These are phyloP conservation scores for Agelastica alni DNA, from an alignment of 2,888 invertebrate genomes.

Conservation along the genomic window DNA sequence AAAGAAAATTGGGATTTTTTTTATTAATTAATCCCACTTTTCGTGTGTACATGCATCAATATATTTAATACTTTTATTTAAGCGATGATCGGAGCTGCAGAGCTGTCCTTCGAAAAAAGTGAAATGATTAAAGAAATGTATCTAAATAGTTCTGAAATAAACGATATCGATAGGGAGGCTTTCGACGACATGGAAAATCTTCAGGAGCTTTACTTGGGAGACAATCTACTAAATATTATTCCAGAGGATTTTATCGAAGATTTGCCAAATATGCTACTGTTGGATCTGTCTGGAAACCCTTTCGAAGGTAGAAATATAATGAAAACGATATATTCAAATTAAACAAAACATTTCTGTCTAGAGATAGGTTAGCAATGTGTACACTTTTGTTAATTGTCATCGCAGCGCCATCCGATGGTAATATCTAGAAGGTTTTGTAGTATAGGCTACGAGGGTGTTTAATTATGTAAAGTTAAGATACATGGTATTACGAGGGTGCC, in stretches of 20 bases:
- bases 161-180: conserved; percentile 44
- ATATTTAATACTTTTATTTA: neutral
- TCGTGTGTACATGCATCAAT: neutral
- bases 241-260: conserved; percentile 43
- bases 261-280: conserved; percentile 45
- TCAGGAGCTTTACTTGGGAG: conserved; percentile 50
- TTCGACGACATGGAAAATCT: conserved; percentile 48
- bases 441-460: too few relatives aligned
- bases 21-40: too few relatives aligned
- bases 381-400: neutral
- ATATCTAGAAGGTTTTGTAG: too few relatives aligned
- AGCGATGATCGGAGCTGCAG: conserved; percentile 36
- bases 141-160: conserved; percentile 47
- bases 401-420: too few relatives aligned
- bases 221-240: conserved; percentile 47
- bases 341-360: too few relatives aligned
- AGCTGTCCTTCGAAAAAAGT: conserved; percentile 47
- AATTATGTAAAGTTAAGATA: too few relatives aligned
- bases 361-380: too few relatives aligned
- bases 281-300: conserved; percentile 51
- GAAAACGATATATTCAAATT: too few relatives aligned
- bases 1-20: too few relatives aligned
- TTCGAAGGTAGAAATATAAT: conserved; percentile 32
- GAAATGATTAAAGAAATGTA: conserved; percentile 46
- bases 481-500: too few relatives aligned